phyloP scores from a whole-genome alignment of 2,888 invertebrate genomes.

The Nomada ruficornis region DNA sequence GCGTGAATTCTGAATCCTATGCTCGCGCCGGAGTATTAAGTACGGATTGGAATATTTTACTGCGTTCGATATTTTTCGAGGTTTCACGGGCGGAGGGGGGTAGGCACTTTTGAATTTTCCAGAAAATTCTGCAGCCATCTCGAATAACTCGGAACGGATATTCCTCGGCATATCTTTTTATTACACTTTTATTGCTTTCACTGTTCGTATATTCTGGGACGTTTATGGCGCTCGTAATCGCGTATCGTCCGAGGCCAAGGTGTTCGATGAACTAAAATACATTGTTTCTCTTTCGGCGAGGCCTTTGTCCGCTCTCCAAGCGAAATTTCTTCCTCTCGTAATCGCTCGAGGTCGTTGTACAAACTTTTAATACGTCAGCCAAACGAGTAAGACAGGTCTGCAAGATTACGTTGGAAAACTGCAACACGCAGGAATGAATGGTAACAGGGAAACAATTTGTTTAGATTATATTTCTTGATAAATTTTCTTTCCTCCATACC shows the following conservation, averaged over 20 bases:
- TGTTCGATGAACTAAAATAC: slow-evolving; percentile 20
- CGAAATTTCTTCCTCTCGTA: background rate
- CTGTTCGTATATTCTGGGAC: background rate
- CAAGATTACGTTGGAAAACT: background rate
- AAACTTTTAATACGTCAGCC: background rate
- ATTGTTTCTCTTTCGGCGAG: slow-evolving; percentile 9
- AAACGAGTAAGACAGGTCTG: background rate
- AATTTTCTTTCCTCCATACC: background rate
- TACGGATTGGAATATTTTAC: too few species aligned
- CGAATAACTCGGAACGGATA: background rate
- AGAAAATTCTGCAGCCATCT: too few species aligned
- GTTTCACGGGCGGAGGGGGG: too few species aligned
- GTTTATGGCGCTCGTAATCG: background rate
- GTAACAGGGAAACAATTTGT: background rate
- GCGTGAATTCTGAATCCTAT: too few species aligned
- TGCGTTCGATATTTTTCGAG: too few species aligned
- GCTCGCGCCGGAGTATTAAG: too few species aligned
- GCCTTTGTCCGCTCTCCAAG: slow-evolving; percentile 5
- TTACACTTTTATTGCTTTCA: background rate
- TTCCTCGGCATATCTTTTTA: background rate
- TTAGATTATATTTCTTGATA: background rate
- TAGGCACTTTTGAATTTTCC: too few species aligned
- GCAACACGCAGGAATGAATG: background rate
- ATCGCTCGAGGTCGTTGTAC: background rate
- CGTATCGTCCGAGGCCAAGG: slow-evolving; percentile 29